These are phyloP conservation scores for Acropora yongei DNA, from an alignment of 64 coral and sea anemone species.

Conservation along the genomic window DNA sequence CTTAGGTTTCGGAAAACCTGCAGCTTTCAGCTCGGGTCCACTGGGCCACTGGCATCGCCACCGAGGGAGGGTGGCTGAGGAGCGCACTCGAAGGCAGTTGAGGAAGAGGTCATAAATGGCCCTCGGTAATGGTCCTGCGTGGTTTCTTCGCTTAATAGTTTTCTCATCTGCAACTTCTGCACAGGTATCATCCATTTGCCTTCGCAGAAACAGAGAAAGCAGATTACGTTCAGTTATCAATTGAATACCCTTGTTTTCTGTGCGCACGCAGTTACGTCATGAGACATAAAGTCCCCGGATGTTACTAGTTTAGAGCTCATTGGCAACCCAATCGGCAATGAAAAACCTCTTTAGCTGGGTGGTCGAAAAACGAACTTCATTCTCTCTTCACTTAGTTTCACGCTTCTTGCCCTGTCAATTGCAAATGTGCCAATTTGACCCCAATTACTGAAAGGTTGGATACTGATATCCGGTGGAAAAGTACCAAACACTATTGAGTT, in stretches of 20 bases:
- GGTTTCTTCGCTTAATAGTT: conserved; percentile 52
- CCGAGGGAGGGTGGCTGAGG: conserved; percentile 53
- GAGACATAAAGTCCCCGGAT: conserved; percentile 25
- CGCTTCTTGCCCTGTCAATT: not conserved
- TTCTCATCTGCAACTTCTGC: conserved; percentile 19
- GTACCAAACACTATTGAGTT: no score
- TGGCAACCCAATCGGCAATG: no score
- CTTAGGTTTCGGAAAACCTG: conserved; percentile 91
- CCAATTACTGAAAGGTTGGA: no score
- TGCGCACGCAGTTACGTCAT: conserved; percentile 37
- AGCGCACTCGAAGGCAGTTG: conserved; percentile 61
- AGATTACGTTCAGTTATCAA: not conserved
- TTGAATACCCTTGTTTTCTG: not conserved
- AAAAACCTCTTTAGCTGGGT: no score
- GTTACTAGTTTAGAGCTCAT: not conserved
- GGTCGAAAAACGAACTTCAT: no score
- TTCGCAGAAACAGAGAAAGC: not conserved
- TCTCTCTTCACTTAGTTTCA: no score
- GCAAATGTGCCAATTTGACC: no score
- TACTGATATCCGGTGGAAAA: no score
- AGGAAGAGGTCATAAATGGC: conserved; percentile 72
- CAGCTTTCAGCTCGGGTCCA: conserved; percentile 81
- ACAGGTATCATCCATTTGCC: conserved; percentile 40
- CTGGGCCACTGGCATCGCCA: conserved; percentile 77
- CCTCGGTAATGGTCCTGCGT: conserved; percentile 75